A percentile compares a stretch with the other conserved stretches of the same genome.
phyloP scores from a whole-genome alignment of 1,140 invertebrate species.

The Ceratitis capitata region DNA sequence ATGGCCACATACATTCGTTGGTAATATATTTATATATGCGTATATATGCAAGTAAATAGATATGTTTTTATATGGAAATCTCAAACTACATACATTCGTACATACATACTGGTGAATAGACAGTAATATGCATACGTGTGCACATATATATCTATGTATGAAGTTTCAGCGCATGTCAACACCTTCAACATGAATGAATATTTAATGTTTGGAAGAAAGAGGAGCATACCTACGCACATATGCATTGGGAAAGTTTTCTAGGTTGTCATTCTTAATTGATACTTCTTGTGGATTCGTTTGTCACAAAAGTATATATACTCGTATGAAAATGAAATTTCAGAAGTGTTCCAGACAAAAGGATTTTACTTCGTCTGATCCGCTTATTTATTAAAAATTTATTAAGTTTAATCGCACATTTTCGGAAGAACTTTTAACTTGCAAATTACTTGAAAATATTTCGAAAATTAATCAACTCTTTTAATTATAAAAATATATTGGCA shows the following conservation, averaged over 20 bases:
- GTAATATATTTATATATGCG: not conserved
- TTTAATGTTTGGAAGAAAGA: no score
- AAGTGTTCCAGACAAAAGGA: not conserved
- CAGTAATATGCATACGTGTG: not conserved
- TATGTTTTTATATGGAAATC: not conserved
- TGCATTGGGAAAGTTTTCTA: not conserved
- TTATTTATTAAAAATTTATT: no score
- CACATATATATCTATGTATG: no score
- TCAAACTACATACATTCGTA: not conserved
- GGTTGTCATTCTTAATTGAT: not conserved
- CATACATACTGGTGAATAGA: no score
- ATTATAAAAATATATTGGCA: no score
- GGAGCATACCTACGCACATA: not conserved
- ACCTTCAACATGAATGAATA: not conserved
- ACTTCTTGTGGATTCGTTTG: not conserved
- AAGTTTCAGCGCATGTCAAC: not conserved
- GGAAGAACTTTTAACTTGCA: no score
- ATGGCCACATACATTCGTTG: not conserved
- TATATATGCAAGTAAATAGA: not conserved
- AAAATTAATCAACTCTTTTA: no score
- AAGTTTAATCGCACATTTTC: no score
- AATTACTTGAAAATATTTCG: no score
- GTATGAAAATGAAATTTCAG: not conserved
- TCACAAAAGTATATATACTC: not conserved
- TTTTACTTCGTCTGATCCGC: no score